Evolutionary conservation across 2,888 invertebrate genomes (phyloP), one percentile per base, ranked within the genome.

Genomic region (Automeris io): DNA sequence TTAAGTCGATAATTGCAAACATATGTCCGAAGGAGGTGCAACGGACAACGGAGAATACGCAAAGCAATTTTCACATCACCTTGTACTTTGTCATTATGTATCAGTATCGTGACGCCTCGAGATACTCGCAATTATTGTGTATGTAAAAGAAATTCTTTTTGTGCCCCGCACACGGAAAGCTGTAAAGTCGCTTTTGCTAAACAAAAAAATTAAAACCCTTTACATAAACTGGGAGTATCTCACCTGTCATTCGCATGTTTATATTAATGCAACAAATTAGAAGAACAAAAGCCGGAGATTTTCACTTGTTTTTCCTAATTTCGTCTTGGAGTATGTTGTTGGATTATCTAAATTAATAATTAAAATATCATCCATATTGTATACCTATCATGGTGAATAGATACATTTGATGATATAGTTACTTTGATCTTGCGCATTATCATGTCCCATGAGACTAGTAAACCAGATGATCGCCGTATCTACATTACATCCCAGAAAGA

Each of bases 111-210:
- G 85, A 86, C 81, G 86, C 85, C 85, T 75, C 78, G 65, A 83
- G 82, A 86, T 82, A 78, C 78, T 81, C 68, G 76, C 85, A 85
- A 85, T 85, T 85, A 83, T 85, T 81, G 77, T 81, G 81, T 85
- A 81, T 86, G 82, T 85, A 75, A 82, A 85, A 83, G 82, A 80
- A 82, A 83, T 83, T 82, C 77, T 77, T 81, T 75, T 66, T 48
- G 71, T 74, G 63, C 61, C 49, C 53, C 44, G 75, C 46, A 75
- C 74, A 79, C 46, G 24, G 62, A 68, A 66, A 46, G 40, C 43
- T 40, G 39, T 71, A 57, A 59, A 81, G 78, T 60, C 19, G 66
- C 33, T 19, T 39, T 40, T 44, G 32, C 32, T n/a, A 37, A 16
- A 11, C 22, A 24, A 18, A 21, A 23, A 22, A 22, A 22, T 13